Base-by-base conservation (phyloP, 2,888 invertebrate genomes). In the Ormyrus rosae region DNA sequence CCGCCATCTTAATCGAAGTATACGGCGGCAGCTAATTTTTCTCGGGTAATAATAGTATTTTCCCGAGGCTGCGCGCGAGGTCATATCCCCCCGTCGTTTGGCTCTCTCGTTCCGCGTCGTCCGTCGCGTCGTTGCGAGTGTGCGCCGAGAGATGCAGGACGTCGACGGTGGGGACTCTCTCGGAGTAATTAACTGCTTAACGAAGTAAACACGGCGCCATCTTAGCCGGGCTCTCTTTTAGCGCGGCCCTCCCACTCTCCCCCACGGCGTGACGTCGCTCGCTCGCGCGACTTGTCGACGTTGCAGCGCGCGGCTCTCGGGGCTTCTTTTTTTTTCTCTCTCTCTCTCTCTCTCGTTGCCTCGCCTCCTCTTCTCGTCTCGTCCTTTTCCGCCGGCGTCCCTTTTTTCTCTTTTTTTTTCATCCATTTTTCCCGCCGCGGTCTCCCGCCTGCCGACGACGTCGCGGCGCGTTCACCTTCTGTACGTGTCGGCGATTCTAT, bases 181-280 rank as follows among this genome's bases (percentile, higher is more conserved):
- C 86, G 86, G 87, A 89, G 89, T 90, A 90, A 90, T 90, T 90
- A 90, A 90, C 90, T 89, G 88, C 89, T 90, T 90, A 90, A 90
- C 90, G 90, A 90, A 90, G 90, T 90, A 90, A 90, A 89, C 87
- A 89, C 87, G 87, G 86, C 90, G 90, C 90, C 90, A 90, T 90
- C 89, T 90, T 90, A 87, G 87, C 87, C 86, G 84, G 51, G 84
- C 79, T 34, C 65, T 71, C n/a, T 79, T 79, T 65, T 78, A 65
- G 19, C 72, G 76, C 9, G 63, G 63, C 70, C 34, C 58, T 58
- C 70, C 65, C 69, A 83, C 34, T 34, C 34, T 1, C 34, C 34
- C 13, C 13, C 13, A 13, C 13, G 34, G 34, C 78, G 84, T 60
- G 56, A 34, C 34, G 34, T 50, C 58, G 11, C 60, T 4, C 34